Conservation (phyloP, 2,797 vertebrate species). For the Triplophysa yarkandensis region DNA sequence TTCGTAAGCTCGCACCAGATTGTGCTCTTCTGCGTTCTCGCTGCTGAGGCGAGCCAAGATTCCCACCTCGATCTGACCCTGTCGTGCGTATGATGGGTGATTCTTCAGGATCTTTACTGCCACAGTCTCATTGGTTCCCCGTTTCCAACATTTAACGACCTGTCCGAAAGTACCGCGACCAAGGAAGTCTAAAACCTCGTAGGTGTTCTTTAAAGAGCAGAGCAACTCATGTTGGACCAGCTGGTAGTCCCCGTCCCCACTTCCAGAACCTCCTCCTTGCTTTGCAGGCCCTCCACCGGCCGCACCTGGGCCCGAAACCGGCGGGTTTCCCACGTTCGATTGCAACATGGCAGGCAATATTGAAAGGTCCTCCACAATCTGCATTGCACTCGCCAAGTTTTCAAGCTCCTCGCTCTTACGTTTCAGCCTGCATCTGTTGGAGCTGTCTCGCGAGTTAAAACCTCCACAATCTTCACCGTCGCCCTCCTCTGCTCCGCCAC, state of each 20-base stretch:
- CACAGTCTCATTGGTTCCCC: conserved; percentile 94
- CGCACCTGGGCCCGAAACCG: conserved; percentile 80
- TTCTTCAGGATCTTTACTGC: conserved; percentile 98
- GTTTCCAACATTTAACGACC: conserved; percentile 99
- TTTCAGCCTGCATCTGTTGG: conserved; percentile 97
- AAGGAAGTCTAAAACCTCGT: conserved; percentile 97
- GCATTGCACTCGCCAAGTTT: conserved; percentile 88
- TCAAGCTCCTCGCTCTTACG: conserved; percentile 98
- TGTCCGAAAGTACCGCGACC: conserved; percentile 97
- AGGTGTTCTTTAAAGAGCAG: conserved; percentile 97
- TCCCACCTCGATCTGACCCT: conserved; percentile 98
- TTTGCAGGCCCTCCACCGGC: conserved; percentile 84
- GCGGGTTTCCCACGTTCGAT: conserved; percentile 85
- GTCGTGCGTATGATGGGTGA: conserved; percentile 95
- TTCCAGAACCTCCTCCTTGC: conserved; percentile 76
- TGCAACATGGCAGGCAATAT: conserved; percentile 98
- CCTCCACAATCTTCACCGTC: conserved; percentile 74
- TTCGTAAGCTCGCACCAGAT: conserved; percentile 95
- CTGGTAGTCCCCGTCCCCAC: conserved; percentile 95
- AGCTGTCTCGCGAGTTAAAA: conserved; percentile 82
- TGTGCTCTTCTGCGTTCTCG: conserved; percentile 96
- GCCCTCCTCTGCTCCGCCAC: conserved; percentile 56
- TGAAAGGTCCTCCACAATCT: conserved; percentile 97
- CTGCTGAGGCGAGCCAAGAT: conserved; percentile 94
- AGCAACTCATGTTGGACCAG: conserved; percentile 96